phyloP scores from a whole-genome alignment of 1,140 invertebrate species.

The Bombus impatiens region DNA sequence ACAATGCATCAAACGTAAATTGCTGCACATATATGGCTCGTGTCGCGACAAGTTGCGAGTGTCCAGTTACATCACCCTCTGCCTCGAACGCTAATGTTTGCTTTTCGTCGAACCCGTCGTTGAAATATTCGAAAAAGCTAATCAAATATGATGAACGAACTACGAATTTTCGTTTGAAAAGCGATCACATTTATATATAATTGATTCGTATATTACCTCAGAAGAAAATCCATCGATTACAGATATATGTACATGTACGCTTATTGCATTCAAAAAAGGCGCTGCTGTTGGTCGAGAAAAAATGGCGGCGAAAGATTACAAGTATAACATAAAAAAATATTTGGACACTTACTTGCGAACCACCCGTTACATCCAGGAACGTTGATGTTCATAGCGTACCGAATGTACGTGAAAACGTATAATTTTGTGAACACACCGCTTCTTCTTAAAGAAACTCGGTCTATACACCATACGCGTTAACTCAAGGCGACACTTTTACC shows the following conservation, averaged over 20 bases:
- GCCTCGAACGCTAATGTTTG: background rate
- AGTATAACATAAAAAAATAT: background rate
- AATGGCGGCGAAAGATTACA: background rate
- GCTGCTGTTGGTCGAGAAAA: background rate
- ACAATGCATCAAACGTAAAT: background rate
- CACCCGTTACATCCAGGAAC: constrained; percentile 54
- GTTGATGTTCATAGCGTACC: constrained; percentile 61
- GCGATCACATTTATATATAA: too few relatives aligned
- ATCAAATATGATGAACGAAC: background rate
- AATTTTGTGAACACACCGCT: constrained; percentile 48
- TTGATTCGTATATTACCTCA: background rate
- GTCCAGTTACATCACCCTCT: background rate
- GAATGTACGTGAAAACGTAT: constrained; percentile 34
- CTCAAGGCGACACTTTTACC: constrained; percentile 40
- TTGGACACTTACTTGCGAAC: constrained; percentile 57
- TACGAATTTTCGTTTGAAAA: background rate
- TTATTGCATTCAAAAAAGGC: background rate
- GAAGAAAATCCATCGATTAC: too few relatives aligned
- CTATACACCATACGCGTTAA: constrained; percentile 39
- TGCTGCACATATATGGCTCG: background rate
- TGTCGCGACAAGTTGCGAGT: constrained; percentile 21
- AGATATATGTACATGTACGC: too few relatives aligned
- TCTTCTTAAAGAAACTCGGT: constrained; percentile 21
- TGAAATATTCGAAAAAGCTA: background rate
- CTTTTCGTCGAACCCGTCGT: background rate